Base-by-base conservation (phyloP, 30 jellyfish, hydroid and myxozoan species). In the Hydractinia symbiolongicarpus region DNA sequence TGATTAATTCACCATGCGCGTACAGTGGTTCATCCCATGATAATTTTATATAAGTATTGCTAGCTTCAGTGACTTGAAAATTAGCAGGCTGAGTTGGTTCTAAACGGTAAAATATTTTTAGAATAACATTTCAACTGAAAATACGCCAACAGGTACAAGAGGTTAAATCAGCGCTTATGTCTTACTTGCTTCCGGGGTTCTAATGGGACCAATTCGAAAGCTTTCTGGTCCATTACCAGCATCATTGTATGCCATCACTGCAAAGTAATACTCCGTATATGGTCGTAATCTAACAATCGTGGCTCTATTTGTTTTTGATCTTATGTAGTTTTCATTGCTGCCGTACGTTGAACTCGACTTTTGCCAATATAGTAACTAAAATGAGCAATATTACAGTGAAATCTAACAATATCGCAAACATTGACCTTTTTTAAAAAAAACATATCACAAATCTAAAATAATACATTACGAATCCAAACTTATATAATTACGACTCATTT, bases 141-240 rank as follows among this genome's bases (percentile, higher is more conserved):
- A 58, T 58, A 13, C 17, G 69, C 15, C 15, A 11, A 58, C 44
- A 30, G 44, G 44, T 30, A 30, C 1, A 30, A 58, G 17, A 58
- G 69, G 19, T 0, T 11, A 16, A 58, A 58, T 58, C 69, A 58
- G 19, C 69, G 69, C 69, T 16, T 58, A 13, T 58, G 69, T 58
- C 88, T 64, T 83, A 83, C 91, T 74, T 30, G 82, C 95, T 75
- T 90, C 97, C 70, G 97, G 94, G 66, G 97, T 90, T 51, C 49
- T 85, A 40, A 79, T 68, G 20, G 97, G 95, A 30, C 97, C 97
- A 83, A 87, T 87, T 9, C 77, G 70, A 84, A 75, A 76, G 75
- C 97, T 90, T 50, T 91, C 93, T 62, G 97, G 97, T 49, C 97
- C 97, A 85, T 90, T 86, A 13, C 97, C 97, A 5, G 81, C 92